Base-by-base conservation (phyloP, 2,797 vertebrate genomes). In the Iguana delicatissima region DNA sequence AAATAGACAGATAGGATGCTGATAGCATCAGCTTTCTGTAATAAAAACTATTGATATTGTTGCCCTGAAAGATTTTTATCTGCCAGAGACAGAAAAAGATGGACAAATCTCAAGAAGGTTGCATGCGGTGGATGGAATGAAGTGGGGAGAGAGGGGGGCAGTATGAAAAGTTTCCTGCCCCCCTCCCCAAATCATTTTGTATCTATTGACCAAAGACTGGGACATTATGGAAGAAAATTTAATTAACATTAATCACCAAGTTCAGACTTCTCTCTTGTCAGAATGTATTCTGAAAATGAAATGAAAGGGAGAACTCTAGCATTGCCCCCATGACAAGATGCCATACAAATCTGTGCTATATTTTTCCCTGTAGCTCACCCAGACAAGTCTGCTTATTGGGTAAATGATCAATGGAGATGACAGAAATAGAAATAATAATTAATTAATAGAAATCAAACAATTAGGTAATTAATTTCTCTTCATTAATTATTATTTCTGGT, bases 41-140 rank as follows among this genome's bases (percentile, higher is more conserved):
- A 95, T 97, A 97, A 97, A 96, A 95, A 93, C 93, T 96, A 96
- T 96, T 96, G 97, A 96, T 96, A 94, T 92, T 94, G 93, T 92
- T 97, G 95, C 95, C 93, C 93, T 90, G 89, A 91, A 88, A 95
- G 91, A 96, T 97, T 96, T 87, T 95, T 95, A 97, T 96, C 96
- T 95, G 64, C 80, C 93, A 90, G 80, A 96, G 93, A 96, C 93
- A 96, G 95, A 86, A 93, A 88, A 94, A 92, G 93, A 94, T 92
- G 92, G 87, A 69, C 81, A 88, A 84, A 92, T 90, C 64, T 94
- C n/a, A 74, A 46, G 87, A 42, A 82, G 67, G 80, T 67, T 76
- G 69, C 22, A 76, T 16, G 84, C 72, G 81, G 76, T 4, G 42
- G 80, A 84, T 10, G 32, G 85, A 79, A 93, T 59, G 91, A 38